These are phyloP conservation scores for Anagyrus pseudococci DNA, from an alignment of 2,888 invertebrate genomes.

Conservation along the genomic window DNA sequence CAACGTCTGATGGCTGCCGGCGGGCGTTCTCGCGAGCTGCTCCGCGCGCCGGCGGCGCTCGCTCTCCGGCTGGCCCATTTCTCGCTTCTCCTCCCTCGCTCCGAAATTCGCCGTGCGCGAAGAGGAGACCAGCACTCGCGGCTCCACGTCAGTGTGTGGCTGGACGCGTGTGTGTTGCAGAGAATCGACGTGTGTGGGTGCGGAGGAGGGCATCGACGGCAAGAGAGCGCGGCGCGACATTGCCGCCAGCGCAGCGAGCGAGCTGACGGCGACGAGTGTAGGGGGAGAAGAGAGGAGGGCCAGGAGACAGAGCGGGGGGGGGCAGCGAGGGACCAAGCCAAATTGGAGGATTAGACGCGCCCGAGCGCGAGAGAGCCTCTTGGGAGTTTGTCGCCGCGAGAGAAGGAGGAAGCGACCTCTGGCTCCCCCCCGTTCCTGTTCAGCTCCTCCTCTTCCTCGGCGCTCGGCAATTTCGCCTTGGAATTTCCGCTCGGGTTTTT, in stretches of 20 bases:
- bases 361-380: conserved; percentile 36
- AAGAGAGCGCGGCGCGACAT: conserved; percentile 21
- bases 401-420: conserved; percentile 18
- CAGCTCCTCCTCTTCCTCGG: too few species aligned
- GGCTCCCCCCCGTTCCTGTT: too few species aligned
- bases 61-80: conserved; percentile 14
- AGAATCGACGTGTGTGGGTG: conserved; percentile 27
- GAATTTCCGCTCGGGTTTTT: conserved; percentile 35
- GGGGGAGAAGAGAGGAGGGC: conserved; percentile 30
- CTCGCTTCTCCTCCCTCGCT: neutral
- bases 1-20: conserved; percentile 27
- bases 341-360: conserved; percentile 41
- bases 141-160: neutral
- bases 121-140: neutral
- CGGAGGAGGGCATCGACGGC: conserved; percentile 21
- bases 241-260: conserved; percentile 16
- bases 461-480: conserved; percentile 35
- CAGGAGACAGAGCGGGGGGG: neutral
- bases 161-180: conserved; percentile 4
- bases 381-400: conserved; percentile 34
- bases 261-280: conserved; percentile 29
- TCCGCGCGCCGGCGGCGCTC: neutral
- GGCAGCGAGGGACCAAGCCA: too few species aligned
- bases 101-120: conserved; percentile 26
- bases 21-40: neutral